A percentile compares a stretch with the other conserved stretches of the same genome.
Evolutionary conservation across 1,140 invertebrate species (phyloP).

Genomic region (Hycleus cichorii): DNA sequence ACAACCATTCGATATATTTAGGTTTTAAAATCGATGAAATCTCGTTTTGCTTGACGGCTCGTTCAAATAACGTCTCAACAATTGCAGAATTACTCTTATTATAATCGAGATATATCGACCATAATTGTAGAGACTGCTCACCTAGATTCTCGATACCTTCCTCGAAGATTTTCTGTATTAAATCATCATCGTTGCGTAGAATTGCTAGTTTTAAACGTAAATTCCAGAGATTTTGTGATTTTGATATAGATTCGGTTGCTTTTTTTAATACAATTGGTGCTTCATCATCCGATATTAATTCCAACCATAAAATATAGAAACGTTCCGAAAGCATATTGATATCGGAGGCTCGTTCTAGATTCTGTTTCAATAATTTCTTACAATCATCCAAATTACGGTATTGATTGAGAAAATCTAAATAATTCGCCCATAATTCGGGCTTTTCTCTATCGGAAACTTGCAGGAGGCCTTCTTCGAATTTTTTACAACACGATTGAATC

Average conservation of each 20-base stretch:
- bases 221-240: constrained; percentile 26
- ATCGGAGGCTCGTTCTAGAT: constrained; percentile 12
- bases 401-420: constrained; percentile 10
- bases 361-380: no score
- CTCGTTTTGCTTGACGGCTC: constrained; percentile 20
- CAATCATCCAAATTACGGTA: no score
- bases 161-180: constrained; percentile 17
- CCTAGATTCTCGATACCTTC: constrained; percentile 13
- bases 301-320: constrained; percentile 22
- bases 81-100: constrained; percentile 8
- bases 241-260: constrained; percentile 10
- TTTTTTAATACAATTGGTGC: constrained; percentile 12
- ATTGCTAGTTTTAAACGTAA: constrained; percentile 6
- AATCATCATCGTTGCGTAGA: constrained; percentile 18
- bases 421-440: constrained; percentile 17
- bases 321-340: constrained; percentile 8
- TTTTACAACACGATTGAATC: not conserved
- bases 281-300: constrained; percentile 7
- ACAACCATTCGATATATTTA: constrained; percentile 27
- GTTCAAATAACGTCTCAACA: constrained; percentile 16
- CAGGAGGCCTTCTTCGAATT: constrained; percentile 20
- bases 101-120: constrained; percentile 23
- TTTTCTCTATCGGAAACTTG: constrained; percentile 15
- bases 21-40: constrained; percentile 24
- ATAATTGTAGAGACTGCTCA: constrained; percentile 22